Evolutionary conservation across 2,888 invertebrate species (phyloP).

Genomic region (Lottia gigantea): DNA sequence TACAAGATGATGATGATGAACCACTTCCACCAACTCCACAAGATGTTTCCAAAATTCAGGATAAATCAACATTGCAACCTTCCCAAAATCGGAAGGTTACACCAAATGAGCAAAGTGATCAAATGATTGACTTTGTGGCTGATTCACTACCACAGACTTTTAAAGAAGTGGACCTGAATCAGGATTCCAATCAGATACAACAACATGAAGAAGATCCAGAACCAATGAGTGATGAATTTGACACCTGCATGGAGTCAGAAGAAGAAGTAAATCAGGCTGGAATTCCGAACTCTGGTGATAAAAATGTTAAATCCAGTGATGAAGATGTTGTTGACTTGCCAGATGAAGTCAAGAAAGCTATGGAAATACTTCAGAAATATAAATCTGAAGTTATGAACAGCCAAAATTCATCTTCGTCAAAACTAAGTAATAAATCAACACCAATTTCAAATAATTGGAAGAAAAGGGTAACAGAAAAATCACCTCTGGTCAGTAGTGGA

Average conservation of each 20-base stretch:
- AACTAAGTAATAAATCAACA: background rate
- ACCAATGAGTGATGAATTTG: constrained; percentile 10
- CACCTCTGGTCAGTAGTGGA: background rate
- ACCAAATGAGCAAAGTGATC: no score
- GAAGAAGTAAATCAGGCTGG: background rate
- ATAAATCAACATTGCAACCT: no score
- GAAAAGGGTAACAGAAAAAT: background rate
- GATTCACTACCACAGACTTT: no score
- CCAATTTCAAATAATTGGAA: background rate
- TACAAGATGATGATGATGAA: no score
- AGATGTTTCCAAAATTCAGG: no score
- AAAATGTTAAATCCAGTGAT: background rate
- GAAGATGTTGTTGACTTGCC: constrained; percentile 10
- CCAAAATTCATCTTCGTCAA: background rate
- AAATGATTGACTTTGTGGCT: no score
- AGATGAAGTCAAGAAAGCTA: constrained; percentile 7
- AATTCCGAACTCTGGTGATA: no score
- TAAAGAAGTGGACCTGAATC: no score
- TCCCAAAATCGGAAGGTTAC: no score
- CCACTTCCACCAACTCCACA: no score
- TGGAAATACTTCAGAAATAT: constrained; percentile 16
- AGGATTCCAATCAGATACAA: no score
- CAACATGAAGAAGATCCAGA: no score
- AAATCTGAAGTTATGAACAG: background rate
- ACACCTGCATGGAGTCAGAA: background rate